Evolutionary conservation across 2,888 invertebrate species (phyloP).

Genomic region (Chrysolina oricalcia): DNA sequence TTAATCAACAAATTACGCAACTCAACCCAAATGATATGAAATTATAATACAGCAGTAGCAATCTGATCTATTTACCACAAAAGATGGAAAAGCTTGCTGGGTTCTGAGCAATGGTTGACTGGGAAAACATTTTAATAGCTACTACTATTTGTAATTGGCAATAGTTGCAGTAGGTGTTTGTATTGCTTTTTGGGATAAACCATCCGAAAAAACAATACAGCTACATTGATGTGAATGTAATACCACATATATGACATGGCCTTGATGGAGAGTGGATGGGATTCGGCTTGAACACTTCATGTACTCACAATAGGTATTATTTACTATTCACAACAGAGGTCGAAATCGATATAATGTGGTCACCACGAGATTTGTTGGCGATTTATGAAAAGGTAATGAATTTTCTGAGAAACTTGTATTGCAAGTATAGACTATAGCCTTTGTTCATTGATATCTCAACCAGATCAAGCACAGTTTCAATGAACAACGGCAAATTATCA

Average conservation of each 20-base stretch:
- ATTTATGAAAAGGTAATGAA: conserved; percentile 48
- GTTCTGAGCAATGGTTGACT: neutral
- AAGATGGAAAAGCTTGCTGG: neutral
- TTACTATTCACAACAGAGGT: conserved; percentile 57
- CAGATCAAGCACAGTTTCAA: no score
- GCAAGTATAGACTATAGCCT: no score
- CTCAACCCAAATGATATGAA: no score
- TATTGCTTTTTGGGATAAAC: neutral
- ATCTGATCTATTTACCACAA: no score
- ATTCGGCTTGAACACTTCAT: conserved; percentile 70
- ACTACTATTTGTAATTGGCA: neutral
- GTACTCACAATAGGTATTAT: conserved; percentile 59
- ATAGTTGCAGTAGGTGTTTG: neutral
- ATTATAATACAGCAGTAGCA: no score
- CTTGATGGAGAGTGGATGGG: conserved; percentile 49
- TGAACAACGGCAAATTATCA: no score
- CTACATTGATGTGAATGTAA: neutral
- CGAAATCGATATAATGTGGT: conserved; percentile 45
- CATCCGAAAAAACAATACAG: neutral
- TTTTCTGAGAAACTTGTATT: no score
- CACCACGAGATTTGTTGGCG: conserved; percentile 60
- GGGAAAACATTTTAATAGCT: conserved; percentile 2
- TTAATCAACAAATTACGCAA: no score
- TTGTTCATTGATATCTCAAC: no score
- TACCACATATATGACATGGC: conserved; percentile 7